Conservation (phyloP, 2,888 invertebrate genomes). For the Epirrhoe alternata region DNA sequence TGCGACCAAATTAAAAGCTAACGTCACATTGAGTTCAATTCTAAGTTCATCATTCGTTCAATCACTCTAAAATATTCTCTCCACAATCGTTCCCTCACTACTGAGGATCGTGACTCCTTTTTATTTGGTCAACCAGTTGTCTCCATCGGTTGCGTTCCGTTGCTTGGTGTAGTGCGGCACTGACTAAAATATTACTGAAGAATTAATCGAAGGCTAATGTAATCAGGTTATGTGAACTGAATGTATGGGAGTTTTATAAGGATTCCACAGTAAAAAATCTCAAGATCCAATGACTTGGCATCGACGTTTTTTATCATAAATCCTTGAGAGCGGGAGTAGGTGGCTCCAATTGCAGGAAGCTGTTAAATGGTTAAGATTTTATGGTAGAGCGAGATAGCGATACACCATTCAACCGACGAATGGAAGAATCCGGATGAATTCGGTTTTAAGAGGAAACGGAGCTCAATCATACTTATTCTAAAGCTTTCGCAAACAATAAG, state of each 20-base stretch:
- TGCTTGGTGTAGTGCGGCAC: no score
- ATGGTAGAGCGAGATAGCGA: conserved; percentile 35
- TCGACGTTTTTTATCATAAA: conserved; percentile 30
- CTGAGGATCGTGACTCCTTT: no score
- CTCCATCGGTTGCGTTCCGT: no score
- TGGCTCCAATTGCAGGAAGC: conserved; percentile 41
- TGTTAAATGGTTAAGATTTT: conserved; percentile 40
- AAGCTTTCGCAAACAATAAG: not conserved
- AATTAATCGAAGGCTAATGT: no score
- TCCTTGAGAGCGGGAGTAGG: conserved; percentile 33
- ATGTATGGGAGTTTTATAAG: conserved; percentile 10
- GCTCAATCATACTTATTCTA: not conserved
- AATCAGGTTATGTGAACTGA: not conserved
- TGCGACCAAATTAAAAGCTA: no score
- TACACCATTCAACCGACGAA: conserved; percentile 26
- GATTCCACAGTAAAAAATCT: conserved; percentile 24
- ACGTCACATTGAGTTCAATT: no score
- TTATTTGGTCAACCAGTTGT: no score
- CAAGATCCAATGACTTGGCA: conserved; percentile 20
- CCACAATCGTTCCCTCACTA: no score
- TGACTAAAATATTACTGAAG: no score
- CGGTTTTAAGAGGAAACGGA: conserved; percentile 22
- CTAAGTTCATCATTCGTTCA: no score
- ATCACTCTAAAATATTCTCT: no score
- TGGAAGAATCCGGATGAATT: conserved; percentile 28